These are phyloP conservation scores for Saturnia japonica DNA, from an alignment of 2,888 invertebrate genomes.

Conservation along the genomic window DNA sequence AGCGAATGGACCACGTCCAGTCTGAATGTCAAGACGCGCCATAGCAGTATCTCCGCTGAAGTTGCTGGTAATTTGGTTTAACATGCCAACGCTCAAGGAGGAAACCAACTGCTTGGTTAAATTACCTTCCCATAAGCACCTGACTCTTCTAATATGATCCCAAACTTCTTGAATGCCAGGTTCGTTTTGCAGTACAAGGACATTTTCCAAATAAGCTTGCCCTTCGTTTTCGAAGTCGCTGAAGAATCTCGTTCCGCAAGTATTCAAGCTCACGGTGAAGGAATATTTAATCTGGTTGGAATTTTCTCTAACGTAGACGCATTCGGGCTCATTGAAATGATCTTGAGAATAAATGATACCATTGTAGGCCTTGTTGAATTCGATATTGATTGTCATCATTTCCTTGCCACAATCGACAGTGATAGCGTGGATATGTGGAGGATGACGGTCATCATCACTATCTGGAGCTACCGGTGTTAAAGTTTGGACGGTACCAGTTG, in stretches of 20 bases:
- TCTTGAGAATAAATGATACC: slow-evolving; percentile 92
- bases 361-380: slow-evolving; percentile 88
- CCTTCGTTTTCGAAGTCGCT: slow-evolving; percentile 89
- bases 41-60: slow-evolving; percentile 93
- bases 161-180: slow-evolving; percentile 89
- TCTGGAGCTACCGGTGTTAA: slow-evolving; percentile 35
- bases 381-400: slow-evolving; percentile 91
- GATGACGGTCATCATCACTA: slow-evolving; percentile 86
- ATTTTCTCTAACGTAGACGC: slow-evolving; percentile 88
- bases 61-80: slow-evolving; percentile 90
- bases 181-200: slow-evolving; percentile 89
- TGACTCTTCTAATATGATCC: slow-evolving; percentile 89
- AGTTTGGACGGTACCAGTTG: slow-evolving; percentile 32
- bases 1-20: slow-evolving; percentile 89
- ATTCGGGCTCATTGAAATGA: slow-evolving; percentile 84
- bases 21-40: slow-evolving; percentile 89
- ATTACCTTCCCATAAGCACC: slow-evolving; percentile 92
- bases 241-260: slow-evolving; percentile 90
- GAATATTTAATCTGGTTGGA: slow-evolving; percentile 86
- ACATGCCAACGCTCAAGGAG: slow-evolving; percentile 89
- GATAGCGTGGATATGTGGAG: slow-evolving; percentile 88
- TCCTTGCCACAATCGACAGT: slow-evolving; percentile 90
- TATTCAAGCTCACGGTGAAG: slow-evolving; percentile 88
- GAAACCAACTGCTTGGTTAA: slow-evolving; percentile 88
- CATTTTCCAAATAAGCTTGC: slow-evolving; percentile 90